Percentiles rank a stretch among this genome's conserved stretches.
Evolutionary conservation across 2,888 invertebrate species (phyloP).

Genomic region (Cheilosia pagana): DNA sequence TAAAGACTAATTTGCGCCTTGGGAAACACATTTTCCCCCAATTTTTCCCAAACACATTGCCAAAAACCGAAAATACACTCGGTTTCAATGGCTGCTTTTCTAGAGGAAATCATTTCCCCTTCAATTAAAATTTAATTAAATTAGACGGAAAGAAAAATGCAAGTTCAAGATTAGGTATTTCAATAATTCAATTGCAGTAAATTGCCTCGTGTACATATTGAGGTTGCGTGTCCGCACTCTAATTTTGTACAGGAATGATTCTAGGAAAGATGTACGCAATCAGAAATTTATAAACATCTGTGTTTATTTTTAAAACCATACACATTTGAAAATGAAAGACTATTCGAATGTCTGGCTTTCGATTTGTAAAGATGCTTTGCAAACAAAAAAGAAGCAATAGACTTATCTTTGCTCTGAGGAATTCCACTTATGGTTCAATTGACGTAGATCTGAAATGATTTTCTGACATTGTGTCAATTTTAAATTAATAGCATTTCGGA

Average conservation of each 20-base stretch:
- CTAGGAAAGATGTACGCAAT: not conserved
- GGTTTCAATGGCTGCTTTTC: not conserved
- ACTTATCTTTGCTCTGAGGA: too few species aligned
- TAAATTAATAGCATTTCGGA: too few species aligned
- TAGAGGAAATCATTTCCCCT: conserved; percentile 17
- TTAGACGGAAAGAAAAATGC: conserved; percentile 1
- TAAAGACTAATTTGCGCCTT: conserved; percentile 10
- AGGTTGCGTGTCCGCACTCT: not conserved
- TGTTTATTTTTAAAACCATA: too few species aligned
- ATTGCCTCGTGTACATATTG: not conserved
- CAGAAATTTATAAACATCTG: too few species aligned
- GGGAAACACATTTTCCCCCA: not conserved
- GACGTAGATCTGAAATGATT: too few species aligned
- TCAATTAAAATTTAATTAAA: conserved; percentile 26
- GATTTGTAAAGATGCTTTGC: too few species aligned
- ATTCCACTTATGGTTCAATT: too few species aligned
- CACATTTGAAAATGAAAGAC: too few species aligned
- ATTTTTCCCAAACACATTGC: not conserved
- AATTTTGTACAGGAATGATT: not conserved
- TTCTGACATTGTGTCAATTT: too few species aligned
- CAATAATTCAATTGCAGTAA: not conserved
- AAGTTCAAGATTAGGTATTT: conserved; percentile 9
- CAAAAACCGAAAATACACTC: conserved; percentile 4
- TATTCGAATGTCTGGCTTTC: too few species aligned
- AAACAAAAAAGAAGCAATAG: too few species aligned